A percentile compares a stretch with the other conserved stretches of the same genome.
phyloP scores from a whole-genome alignment of 2,888 invertebrate genomes.

The Hemicrepidius hirtus region DNA sequence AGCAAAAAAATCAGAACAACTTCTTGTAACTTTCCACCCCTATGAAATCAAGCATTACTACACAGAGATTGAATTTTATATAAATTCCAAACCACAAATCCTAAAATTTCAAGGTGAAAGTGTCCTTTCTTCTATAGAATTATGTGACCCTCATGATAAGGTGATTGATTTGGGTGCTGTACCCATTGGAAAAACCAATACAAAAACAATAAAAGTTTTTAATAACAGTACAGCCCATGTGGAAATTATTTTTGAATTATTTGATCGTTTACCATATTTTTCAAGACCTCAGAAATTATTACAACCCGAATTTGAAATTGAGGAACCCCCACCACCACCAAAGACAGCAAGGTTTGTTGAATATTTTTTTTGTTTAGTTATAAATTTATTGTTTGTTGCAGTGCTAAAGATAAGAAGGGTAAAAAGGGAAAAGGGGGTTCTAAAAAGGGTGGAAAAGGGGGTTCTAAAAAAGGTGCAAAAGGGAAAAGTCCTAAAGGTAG shows the following conservation, averaged over 20 bases:
- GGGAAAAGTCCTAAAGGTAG: slow-evolving; percentile 50
- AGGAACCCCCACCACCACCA: slow-evolving; percentile 43
- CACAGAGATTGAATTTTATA: slow-evolving; percentile 74
- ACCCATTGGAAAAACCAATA: slow-evolving; percentile 72
- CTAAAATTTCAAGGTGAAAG: slow-evolving; percentile 77
- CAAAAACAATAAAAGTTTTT: slow-evolving; percentile 75
- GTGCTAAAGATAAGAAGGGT: slow-evolving; percentile 35
- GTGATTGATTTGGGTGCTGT: slow-evolving; percentile 69
- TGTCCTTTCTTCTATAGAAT: slow-evolving; percentile 66
- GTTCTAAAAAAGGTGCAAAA: slow-evolving; percentile 51
- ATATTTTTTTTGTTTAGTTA: too few species aligned
- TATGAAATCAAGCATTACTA: slow-evolving; percentile 73
- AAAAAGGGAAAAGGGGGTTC: slow-evolving; percentile 51
- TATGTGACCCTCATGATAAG: slow-evolving; percentile 68
- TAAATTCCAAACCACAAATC: slow-evolving; percentile 75
- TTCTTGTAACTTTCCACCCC: slow-evolving; percentile 76
- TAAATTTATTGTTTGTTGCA: not conserved
- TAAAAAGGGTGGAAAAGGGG: slow-evolving; percentile 48
- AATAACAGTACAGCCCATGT: slow-evolving; percentile 76
- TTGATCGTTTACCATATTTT: slow-evolving; percentile 71
- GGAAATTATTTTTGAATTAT: slow-evolving; percentile 74
- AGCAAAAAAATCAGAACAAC: slow-evolving; percentile 70
- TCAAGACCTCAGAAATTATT: slow-evolving; percentile 55
- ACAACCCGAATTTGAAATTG: slow-evolving; percentile 61
- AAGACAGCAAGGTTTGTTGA: not conserved